phyloP scores from a whole-genome alignment of 2,797 vertebrate genomes.

The Ctenopoma multispine region DNA sequence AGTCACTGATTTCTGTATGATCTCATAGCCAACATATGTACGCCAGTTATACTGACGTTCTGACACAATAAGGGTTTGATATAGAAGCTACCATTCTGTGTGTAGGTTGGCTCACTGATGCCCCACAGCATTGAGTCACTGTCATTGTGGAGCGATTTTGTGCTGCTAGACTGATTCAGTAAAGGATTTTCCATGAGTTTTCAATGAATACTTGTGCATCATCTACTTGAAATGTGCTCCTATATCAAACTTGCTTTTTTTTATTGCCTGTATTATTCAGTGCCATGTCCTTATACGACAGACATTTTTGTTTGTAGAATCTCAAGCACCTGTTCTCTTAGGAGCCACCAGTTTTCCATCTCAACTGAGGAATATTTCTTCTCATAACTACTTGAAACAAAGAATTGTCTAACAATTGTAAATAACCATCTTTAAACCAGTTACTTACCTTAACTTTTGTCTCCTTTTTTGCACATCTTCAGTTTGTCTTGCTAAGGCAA shows the following conservation, averaged over 20 bases:
- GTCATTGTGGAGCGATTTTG: conserved; percentile 25
- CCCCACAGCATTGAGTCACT: conserved; percentile 45
- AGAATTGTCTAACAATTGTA: no score
- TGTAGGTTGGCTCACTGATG: conserved; percentile 54
- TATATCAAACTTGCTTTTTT: conserved; percentile 23
- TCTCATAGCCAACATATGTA: conserved; percentile 41
- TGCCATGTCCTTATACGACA: conserved; percentile 21
- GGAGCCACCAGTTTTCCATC: conserved; percentile 6
- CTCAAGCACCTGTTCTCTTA: conserved; percentile 9
- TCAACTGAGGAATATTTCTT: conserved; percentile 8
- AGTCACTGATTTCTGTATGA: conserved; percentile 33
- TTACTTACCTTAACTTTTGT: neutral
- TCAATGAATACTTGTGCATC: conserved; percentile 47
- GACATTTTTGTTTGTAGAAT: conserved; percentile 36
- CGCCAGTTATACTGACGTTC: conserved; percentile 46
- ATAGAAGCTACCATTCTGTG: conserved; percentile 42
- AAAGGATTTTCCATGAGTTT: no score
- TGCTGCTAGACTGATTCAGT: conserved; percentile 39
- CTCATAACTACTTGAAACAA: neutral
- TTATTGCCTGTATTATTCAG: conserved; percentile 36
- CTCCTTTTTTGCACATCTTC: conserved; percentile 1
- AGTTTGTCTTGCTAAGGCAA: neutral
- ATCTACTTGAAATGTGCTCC: conserved; percentile 50
- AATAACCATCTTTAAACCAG: neutral
- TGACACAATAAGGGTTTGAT: conserved; percentile 67